These are phyloP conservation scores for Setophaga coronata DNA, from an alignment of 2,113 vertebrate genomes.

Conservation along the genomic window DNA sequence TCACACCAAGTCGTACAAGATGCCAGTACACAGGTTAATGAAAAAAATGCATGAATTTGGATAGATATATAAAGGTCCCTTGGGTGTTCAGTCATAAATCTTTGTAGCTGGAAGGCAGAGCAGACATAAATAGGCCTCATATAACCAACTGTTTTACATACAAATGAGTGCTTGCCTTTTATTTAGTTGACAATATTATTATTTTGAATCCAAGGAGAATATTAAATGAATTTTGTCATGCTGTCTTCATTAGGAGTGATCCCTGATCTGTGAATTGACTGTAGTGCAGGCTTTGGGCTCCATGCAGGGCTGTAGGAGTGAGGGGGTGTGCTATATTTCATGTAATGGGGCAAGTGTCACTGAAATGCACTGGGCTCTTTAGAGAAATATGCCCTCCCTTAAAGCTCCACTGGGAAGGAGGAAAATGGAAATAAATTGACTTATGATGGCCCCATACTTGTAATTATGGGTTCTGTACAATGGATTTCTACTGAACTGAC, in stretches of 20 bases:
- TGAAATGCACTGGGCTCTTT: neutral
- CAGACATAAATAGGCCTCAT: constrained; percentile 61
- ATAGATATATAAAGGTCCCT: constrained; percentile 64
- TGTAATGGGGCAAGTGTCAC: neutral
- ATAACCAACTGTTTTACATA: constrained; percentile 69
- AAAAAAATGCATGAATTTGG: constrained; percentile 64
- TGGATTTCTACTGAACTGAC: neutral
- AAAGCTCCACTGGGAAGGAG: neutral
- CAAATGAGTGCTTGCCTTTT: constrained; percentile 67
- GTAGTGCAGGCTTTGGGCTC: neutral
- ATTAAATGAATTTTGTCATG: constrained; percentile 38
- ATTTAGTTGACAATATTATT: constrained; percentile 69
- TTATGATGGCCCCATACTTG: neutral
- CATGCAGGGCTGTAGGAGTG: neutral
- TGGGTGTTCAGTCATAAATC: constrained; percentile 67
- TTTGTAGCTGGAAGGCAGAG: constrained; percentile 66
- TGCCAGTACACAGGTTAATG: constrained; percentile 64
- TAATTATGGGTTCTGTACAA: neutral
- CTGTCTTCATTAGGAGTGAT: constrained; percentile 32
- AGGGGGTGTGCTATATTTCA: neutral
- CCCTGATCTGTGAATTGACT: constrained; percentile 4
- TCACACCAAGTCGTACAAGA: constrained; percentile 59
- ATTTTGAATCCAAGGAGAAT: constrained; percentile 60
- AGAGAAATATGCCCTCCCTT: neutral
- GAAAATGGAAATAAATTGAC: neutral